Percentiles rank a stretch among this genome's conserved stretches.
Evolutionary conservation across 1,140 invertebrate genomes (phyloP).

Genomic region (Diuraphis noxia): DNA sequence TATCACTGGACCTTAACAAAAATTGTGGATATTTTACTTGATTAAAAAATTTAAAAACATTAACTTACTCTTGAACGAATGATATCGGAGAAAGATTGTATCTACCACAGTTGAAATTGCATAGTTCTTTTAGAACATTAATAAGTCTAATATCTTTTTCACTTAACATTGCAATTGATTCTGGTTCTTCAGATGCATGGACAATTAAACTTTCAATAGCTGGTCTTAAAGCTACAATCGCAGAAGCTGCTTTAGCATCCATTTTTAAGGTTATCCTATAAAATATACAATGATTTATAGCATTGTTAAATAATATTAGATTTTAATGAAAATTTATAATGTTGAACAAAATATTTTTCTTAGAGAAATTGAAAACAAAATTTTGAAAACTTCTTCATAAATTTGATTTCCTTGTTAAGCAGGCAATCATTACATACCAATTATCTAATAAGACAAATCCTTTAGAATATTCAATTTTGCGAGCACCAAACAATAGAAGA

Average conservation of each 20-base stretch:
- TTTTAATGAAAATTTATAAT: slow-evolving; percentile 2
- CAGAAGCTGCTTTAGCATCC: slow-evolving; percentile 74
- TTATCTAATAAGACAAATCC: slow-evolving; percentile 79
- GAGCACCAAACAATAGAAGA: slow-evolving; percentile 85
- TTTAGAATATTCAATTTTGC: slow-evolving; percentile 75
- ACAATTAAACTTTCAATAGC: slow-evolving; percentile 84
- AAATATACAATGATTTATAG: slow-evolving; percentile 37
- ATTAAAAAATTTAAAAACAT: neutral
- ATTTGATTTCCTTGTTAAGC: neutral
- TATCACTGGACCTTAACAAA: neutral
- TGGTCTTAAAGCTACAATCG: slow-evolving; percentile 82
- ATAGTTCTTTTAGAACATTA: slow-evolving; percentile 69
- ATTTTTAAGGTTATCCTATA: slow-evolving; percentile 85
- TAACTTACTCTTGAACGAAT: slow-evolving; percentile 11
- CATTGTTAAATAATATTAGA: neutral
- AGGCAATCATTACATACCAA: slow-evolving; percentile 63
- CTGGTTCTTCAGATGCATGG: slow-evolving; percentile 76
- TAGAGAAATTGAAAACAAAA: neutral
- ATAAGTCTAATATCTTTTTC: slow-evolving; percentile 65
- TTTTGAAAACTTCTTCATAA: neutral
- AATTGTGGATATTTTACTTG: neutral
- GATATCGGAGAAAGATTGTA: slow-evolving; percentile 56
- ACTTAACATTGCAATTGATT: slow-evolving; percentile 66
- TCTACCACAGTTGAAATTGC: slow-evolving; percentile 74
- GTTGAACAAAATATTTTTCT: neutral